A percentile compares a stretch with the other conserved stretches of the same genome.
Evolutionary conservation across 2,797 vertebrate genomes (phyloP).

Genomic region (Alectoris magna): DNA sequence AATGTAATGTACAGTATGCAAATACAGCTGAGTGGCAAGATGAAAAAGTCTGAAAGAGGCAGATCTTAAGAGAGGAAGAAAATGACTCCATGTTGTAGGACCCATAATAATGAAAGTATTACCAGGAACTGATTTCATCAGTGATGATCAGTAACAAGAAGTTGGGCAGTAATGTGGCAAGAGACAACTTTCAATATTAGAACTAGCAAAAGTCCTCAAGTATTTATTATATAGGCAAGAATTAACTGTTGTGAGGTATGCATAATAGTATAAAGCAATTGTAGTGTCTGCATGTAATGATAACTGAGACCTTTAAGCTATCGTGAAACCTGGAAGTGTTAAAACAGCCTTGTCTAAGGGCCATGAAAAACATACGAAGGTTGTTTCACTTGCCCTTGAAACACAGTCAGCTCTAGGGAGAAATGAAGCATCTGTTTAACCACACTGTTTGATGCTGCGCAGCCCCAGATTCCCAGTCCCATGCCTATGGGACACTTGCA

Average conservation of each 20-base stretch:
- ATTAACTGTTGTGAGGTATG: not conserved
- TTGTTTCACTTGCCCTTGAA: not conserved
- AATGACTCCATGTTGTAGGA: not conserved
- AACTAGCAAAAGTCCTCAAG: not conserved
- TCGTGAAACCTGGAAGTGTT: not conserved
- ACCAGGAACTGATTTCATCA: not conserved
- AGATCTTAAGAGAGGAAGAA: not conserved
- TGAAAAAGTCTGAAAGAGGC: not conserved
- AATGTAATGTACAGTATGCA: not conserved
- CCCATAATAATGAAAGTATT: not conserved
- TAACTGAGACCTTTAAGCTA: not conserved
- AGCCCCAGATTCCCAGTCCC: not conserved
- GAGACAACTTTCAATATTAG: constrained; percentile 6
- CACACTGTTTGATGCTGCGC: not conserved
- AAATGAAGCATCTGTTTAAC: not conserved
- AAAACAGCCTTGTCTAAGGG: not conserved
- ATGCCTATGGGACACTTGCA: fast-evolving
- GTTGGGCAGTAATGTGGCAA: not conserved
- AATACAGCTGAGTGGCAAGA: not conserved
- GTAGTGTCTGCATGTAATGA: not conserved
- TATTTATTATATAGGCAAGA: not conserved
- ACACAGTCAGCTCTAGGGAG: not conserved
- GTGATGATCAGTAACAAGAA: not conserved
- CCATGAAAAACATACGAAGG: not conserved
- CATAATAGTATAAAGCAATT: not conserved